Conservation (phyloP, 1,140 invertebrate genomes). For the Macrotrachela quadricornifera region DNA sequence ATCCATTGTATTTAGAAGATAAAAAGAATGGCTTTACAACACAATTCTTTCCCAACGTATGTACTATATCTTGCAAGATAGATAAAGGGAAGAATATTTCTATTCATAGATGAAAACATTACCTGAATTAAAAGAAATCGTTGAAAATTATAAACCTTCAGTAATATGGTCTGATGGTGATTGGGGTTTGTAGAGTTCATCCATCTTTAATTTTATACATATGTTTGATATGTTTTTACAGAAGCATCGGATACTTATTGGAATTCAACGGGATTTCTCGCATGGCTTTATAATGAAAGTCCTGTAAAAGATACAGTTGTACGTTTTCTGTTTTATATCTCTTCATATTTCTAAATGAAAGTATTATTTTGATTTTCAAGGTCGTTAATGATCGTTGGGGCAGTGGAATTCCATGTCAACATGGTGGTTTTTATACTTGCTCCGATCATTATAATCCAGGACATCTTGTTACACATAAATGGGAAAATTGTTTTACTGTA, state of each 20-base stretch:
- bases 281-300: constrained; percentile 76
- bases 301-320: constrained; percentile 63
- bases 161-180: constrained; percentile 78
- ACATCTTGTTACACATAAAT: constrained; percentile 27
- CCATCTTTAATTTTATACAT: too few species aligned
- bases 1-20: constrained; percentile 57
- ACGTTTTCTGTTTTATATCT: too few species aligned
- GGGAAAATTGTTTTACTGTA: constrained; percentile 37
- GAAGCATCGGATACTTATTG: constrained; percentile 42
- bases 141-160: constrained; percentile 57
- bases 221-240: too few species aligned
- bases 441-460: constrained; percentile 61
- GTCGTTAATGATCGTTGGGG: constrained; percentile 72
- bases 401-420: constrained; percentile 47
- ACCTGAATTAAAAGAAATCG: constrained; percentile 37
- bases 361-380: too few species aligned
- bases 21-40: constrained; percentile 24
- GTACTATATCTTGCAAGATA: too few species aligned
- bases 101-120: constrained; percentile 20
- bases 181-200: constrained; percentile 11
- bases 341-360: too few species aligned
- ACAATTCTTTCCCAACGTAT: constrained; percentile 2
- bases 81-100: too few species aligned
- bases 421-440: constrained; percentile 62
- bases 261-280: constrained; percentile 39